Evolutionary conservation across 2,797 vertebrate genomes (phyloP).

Genomic region (Notolabrus celidotus): DNA sequence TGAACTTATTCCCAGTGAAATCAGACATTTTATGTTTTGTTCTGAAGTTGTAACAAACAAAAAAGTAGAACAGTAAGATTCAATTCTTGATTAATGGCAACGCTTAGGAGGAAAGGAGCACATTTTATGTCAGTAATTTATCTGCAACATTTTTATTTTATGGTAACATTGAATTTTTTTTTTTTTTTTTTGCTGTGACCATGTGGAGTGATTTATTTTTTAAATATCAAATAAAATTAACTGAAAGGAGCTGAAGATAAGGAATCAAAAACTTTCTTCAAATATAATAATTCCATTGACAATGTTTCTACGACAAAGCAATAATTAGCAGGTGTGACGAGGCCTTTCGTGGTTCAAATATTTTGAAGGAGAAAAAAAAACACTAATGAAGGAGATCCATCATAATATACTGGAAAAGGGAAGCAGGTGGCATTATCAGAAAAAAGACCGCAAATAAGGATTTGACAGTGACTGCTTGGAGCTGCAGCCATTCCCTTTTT

Average conservation of each 20-base stretch:
- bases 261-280: background rate
- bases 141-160: no score
- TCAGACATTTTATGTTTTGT: background rate
- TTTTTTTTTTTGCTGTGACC: no score
- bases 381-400: constrained; percentile 34
- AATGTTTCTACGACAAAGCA: background rate
- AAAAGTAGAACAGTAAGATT: no score
- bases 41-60: background rate
- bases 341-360: background rate
- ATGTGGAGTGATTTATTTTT: background rate
- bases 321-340: background rate
- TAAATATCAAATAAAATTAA: background rate
- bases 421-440: constrained; percentile 26
- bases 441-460: constrained; percentile 47
- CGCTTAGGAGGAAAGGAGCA: no score
- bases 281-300: background rate
- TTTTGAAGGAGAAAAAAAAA: background rate
- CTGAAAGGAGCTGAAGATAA: background rate
- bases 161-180: no score
- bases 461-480: constrained; percentile 22
- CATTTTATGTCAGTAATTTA: no score
- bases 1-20: no score
- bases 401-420: constrained; percentile 3
- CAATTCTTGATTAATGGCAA: no score
- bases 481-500: constrained; percentile 45